Evolutionary conservation across 2,888 invertebrate genomes (phyloP), one percentile per base, ranked within the genome.

Genomic region (Embidobia sp.): DNA sequence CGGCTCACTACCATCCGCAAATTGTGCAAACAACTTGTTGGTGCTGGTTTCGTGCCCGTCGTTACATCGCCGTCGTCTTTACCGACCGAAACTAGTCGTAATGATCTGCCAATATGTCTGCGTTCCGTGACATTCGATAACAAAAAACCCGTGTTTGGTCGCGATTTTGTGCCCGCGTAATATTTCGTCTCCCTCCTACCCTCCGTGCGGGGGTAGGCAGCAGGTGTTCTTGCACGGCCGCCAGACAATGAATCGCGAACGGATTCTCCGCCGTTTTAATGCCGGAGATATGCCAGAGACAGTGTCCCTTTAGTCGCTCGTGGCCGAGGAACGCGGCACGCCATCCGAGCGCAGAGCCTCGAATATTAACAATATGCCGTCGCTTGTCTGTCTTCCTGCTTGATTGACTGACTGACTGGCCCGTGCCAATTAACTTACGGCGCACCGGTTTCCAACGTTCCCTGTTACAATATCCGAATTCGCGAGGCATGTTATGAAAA

Each of bases 161-260:
- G 69, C 81, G 83, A 87, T 85, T 86, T 86, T 86, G 78, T 66
- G n/a, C n/a, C n/a, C n/a, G n/a, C n/a, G 84, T 86, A 87, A 88
- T 87, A 83, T 66, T 44, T 53, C 74, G 44, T 44, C 35, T 59
- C 51, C 19, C 49, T 44, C 16, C 33, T 2, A 31, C 22, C 10
- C 15, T 31, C 46, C 35, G 85, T 82, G 79, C 51, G 31, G 66
- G 66, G 16, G 46, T 35, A 57, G 82, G 82, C 84, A 81, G 85
- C 88, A 88, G 88, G 88, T 88, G 88, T 85, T 86, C 85, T 86
- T 84, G 84, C 81, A 76, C 75, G 78, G 81, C 78, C 64, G 75
- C 53, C 67, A 81, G 78, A 85, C 84, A 85, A 85, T 83, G 79
- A 81, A 78, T 55, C 61, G 63, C 53, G 66, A 53, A 48, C 64